Evolutionary conservation across 2,797 vertebrate genomes (phyloP).

Genomic region (Lophotriccus pileatus): DNA sequence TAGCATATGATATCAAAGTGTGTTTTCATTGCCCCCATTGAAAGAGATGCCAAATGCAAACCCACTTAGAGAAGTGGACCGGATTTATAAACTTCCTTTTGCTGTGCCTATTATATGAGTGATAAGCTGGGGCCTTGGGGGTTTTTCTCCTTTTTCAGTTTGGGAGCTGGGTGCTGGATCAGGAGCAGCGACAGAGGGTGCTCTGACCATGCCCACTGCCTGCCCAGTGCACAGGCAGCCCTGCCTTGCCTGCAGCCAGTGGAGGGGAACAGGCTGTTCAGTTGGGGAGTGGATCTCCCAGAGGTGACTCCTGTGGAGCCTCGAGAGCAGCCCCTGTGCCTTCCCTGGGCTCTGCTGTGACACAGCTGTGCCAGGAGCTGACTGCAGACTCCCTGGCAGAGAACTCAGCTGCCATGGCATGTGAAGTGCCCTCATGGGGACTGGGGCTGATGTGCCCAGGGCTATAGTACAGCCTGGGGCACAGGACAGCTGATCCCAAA

Average conservation of each 20-base stretch:
- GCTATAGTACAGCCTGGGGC: no score
- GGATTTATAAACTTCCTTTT: constrained; percentile 12
- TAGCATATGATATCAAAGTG: constrained; percentile 6
- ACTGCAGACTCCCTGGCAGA: fast-evolving
- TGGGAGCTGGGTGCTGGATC: neutral
- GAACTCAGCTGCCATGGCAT: fast-evolving
- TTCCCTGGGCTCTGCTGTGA: neutral
- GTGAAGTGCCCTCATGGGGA: neutral
- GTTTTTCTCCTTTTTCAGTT: neutral
- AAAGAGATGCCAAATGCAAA: constrained; percentile 25
- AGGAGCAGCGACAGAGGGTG: neutral
- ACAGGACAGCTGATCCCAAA: neutral
- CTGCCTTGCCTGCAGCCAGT: neutral
- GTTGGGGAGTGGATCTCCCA: fast-evolving
- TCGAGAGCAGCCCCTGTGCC: neutral
- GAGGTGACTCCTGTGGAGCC: neutral
- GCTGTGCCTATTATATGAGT: neutral
- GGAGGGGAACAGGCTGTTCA: neutral
- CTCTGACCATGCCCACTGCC: neutral
- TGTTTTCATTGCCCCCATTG: neutral
- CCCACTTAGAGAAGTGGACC: neutral
- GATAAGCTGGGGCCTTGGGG: neutral
- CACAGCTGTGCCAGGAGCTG: fast-evolving
- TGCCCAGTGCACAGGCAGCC: neutral
- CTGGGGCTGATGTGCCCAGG: neutral